A percentile compares a stretch with the other conserved stretches of the same genome.
Evolutionary conservation across 2,888 invertebrate species (phyloP).

Genomic region (Euzophera pinguis): DNA sequence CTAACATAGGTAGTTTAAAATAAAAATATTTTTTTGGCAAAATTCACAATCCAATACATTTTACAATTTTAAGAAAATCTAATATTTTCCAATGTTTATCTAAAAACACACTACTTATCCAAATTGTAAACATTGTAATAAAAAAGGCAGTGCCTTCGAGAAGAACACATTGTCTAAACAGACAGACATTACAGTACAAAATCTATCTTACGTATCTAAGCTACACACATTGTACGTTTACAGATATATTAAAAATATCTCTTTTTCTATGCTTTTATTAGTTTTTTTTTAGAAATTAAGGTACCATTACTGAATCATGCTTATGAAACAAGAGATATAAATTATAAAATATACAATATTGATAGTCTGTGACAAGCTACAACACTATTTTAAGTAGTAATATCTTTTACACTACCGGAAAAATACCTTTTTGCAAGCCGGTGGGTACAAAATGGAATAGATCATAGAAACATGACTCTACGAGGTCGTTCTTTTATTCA

Average conservation of each 20-base stretch:
- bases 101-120: conserved; percentile 12
- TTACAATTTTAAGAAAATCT: no score
- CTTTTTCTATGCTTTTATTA: no score
- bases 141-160: conserved; percentile 40
- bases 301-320: not conserved
- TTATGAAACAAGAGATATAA: not conserved
- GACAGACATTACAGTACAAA: conserved; percentile 30
- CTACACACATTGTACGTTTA: conserved; percentile 14
- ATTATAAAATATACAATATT: no score
- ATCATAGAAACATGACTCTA: no score
- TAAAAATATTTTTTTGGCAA: not conserved
- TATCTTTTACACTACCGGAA: no score
- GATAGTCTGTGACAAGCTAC: no score
- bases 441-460: no score
- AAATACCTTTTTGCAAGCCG: no score
- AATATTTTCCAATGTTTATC: not conserved
- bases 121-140: conserved; percentile 8
- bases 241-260: conserved; percentile 24
- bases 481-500: no score
- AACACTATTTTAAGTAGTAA: no score
- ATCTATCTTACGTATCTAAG: conserved; percentile 27
- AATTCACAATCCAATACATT: not conserved
- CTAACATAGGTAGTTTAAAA: no score
- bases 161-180: conserved; percentile 35
- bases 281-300: not conserved